Conservation (phyloP, 2,888 invertebrate genomes). For the Mesoligia furuncula region DNA sequence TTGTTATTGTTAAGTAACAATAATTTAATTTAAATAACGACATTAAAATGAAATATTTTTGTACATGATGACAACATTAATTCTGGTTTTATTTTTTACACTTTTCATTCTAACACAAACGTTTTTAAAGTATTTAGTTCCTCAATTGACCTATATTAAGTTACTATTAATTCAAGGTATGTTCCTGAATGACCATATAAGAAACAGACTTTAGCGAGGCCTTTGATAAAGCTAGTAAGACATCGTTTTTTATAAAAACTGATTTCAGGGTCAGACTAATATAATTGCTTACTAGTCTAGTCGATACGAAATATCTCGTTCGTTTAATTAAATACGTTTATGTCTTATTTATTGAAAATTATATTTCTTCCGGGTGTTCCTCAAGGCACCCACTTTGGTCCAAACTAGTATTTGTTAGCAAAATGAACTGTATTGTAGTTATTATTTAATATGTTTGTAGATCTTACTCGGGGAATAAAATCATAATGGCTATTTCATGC, state of each 20-base stretch:
- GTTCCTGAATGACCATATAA: conserved; percentile 33
- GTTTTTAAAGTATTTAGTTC: neutral
- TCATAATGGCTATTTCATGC: neutral
- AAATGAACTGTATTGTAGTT: neutral
- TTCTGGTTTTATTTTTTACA: conserved; percentile 68
- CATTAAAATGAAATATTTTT: conserved; percentile 88
- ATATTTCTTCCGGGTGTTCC: conserved; percentile 4
- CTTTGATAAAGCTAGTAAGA: conserved; percentile 21
- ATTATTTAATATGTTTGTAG: neutral
- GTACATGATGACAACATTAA: conserved; percentile 77
- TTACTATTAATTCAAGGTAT: neutral
- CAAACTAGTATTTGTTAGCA: neutral
- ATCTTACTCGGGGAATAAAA: neutral
- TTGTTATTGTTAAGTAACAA: conserved; percentile 83
- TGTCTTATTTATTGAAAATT: neutral
- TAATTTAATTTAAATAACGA: conserved; percentile 82
- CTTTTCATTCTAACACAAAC: neutral
- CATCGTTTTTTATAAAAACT: neutral
- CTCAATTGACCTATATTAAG: neutral
- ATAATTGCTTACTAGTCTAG: conserved; percentile 29
- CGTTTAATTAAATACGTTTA: neutral
- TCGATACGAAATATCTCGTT: neutral
- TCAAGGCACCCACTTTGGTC: conserved; percentile 25
- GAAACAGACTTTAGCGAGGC: conserved; percentile 26
- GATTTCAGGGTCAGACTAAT: conserved; percentile 2